Evolutionary conservation across 2,113 vertebrate genomes (phyloP), one percentile per base, ranked within the genome.

Genomic region (Myotis yumanensis): DNA sequence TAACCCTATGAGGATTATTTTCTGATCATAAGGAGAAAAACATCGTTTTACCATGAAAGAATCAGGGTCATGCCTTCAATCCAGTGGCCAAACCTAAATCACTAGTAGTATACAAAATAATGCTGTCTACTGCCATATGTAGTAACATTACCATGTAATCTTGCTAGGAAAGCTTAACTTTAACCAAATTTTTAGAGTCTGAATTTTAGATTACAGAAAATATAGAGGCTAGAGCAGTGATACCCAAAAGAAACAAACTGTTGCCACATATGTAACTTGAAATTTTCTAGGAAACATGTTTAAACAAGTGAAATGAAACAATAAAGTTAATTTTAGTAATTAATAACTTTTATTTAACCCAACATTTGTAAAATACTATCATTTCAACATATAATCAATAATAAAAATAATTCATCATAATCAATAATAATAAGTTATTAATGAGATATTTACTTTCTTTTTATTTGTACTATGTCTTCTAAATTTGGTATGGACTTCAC

Each of bases 241-340:
- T 68, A 76, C 9, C 23, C 46, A 57, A 73, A 76, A 62, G 5
- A 92, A 83, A 69, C 51, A 11, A 73, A 72, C 52, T 30, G 12
- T 73, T 62, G 46, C 7, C 30, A 83, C 14, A 48, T 30, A 46
- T 35, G 15, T 51, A 37, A 72, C n/a, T 37, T 77, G n/a, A 81
- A 77, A 79, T 18, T 79, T 59, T 77, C 68, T 52, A 81, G 23
- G 30, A 52, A 37, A 3, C 23, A 71, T 18, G 76, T 17, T 89
- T 59, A 23, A 46, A 83, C 77, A 92, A 51, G 20, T 73, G 43
- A 80, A 96, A 88, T 93, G 35, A 92, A 91, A 77, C 11, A 77
- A 30, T 71, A 22, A 89, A 81, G 76, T 77, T 86, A 72, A 68
- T 52, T 77, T 81, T 3, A 68, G 48, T 25, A 68, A 59, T 73